Evolutionary conservation across 2,888 invertebrate genomes (phyloP).

Genomic region (Leptopilina syphax): DNA sequence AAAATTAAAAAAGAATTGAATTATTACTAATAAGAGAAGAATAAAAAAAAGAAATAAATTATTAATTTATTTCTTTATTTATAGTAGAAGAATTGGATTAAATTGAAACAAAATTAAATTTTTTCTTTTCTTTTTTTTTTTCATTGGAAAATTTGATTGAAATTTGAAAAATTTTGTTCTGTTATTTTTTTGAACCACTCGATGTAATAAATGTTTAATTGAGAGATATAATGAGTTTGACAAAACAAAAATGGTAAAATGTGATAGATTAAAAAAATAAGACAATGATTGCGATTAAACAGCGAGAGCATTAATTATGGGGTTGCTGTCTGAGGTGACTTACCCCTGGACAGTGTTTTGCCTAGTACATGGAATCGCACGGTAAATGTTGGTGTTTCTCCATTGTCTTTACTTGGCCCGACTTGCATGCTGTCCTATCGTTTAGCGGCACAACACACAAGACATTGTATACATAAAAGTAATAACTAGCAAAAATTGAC

Average conservation of each 20-base stretch:
- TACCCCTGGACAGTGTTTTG: constrained; percentile 76
- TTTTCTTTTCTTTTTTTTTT: no score
- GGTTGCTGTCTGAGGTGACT: constrained; percentile 73
- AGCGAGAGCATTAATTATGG: constrained; percentile 41
- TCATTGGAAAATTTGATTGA: neutral
- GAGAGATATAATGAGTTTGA: neutral
- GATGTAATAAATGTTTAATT: neutral
- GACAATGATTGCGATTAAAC: neutral
- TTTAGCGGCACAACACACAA: constrained; percentile 76
- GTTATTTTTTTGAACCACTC: neutral
- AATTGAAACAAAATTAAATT: no score
- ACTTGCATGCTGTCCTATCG: constrained; percentile 77
- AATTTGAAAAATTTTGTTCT: neutral
- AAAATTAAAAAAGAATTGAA: no score
- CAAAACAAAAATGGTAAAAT: neutral
- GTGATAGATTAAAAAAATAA: neutral
- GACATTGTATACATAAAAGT: constrained; percentile 72
- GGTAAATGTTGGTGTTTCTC: constrained; percentile 74
- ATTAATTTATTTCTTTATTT: no score
- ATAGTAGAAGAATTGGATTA: no score
- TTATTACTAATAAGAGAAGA: no score
- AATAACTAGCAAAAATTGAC: constrained; percentile 55
- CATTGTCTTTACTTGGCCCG: constrained; percentile 77
- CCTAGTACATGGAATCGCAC: constrained; percentile 76
- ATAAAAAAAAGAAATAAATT: no score